These are phyloP conservation scores for Melanophora roralis DNA, from an alignment of 2,888 invertebrate species.

Conservation along the genomic window DNA sequence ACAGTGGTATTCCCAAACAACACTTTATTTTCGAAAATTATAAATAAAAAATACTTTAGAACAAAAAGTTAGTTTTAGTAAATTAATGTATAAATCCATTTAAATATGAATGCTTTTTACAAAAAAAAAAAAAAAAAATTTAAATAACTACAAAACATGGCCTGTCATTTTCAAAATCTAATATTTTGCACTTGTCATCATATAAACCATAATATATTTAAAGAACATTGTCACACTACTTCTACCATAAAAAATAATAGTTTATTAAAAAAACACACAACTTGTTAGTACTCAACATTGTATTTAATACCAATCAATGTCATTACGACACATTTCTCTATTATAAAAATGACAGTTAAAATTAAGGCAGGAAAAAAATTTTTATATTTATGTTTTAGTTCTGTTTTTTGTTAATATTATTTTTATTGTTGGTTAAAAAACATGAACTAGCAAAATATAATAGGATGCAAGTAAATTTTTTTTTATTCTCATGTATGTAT, in stretches of 20 bases:
- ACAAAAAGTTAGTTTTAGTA: too few relatives aligned
- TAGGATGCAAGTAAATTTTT: not conserved
- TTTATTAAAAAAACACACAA: not conserved
- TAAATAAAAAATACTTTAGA: too few relatives aligned
- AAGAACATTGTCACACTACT: not conserved
- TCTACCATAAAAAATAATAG: not conserved
- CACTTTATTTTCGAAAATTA: too few relatives aligned
- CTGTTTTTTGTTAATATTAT: not conserved
- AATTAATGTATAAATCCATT: too few relatives aligned
- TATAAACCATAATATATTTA: not conserved
- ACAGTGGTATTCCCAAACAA: too few relatives aligned
- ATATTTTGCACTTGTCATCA: too few relatives aligned
- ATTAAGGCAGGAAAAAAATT: not conserved
- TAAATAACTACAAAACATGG: too few relatives aligned
- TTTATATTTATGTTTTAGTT: not conserved
- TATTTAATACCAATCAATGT: conserved; percentile 13
- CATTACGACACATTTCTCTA: not conserved
- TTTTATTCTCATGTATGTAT: not conserved
- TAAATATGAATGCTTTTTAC: too few relatives aligned
- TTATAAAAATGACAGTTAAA: not conserved
- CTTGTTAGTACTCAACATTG: not conserved
- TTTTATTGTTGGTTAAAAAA: not conserved
- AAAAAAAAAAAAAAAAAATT: too few relatives aligned
- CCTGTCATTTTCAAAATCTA: too few relatives aligned
- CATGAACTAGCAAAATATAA: conserved; percentile 13